Conservation (phyloP, 2,113 vertebrate genomes). For the Calidris pugnax region DNA sequence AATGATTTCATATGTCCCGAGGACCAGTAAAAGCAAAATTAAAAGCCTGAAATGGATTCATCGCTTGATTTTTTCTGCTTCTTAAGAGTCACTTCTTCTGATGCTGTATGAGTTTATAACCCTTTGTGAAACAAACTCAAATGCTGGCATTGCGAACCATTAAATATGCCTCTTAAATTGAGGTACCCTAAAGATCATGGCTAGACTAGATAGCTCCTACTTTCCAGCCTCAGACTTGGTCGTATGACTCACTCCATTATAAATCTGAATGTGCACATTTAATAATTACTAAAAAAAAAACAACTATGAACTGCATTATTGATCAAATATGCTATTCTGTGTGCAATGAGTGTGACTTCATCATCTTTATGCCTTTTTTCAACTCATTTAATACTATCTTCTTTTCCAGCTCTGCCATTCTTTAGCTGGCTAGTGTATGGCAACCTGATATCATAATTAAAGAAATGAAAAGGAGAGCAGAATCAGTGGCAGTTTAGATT, state of each 20-base stretch:
- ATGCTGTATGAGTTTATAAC: neutral
- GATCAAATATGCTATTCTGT: neutral
- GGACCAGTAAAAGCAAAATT: slow-evolving; percentile 34
- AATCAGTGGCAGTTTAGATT: neutral
- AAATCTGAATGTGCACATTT: neutral
- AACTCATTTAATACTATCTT: neutral
- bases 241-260: neutral
- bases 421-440: neutral
- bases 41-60: neutral
- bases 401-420: neutral
- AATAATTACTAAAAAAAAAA: neutral
- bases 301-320: neutral
- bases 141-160: neutral
- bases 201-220: neutral
- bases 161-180: neutral
- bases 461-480: neutral
- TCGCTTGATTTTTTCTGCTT: neutral
- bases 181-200: neutral
- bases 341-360: neutral
- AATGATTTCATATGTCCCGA: neutral
- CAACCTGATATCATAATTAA: neutral
- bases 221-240: neutral
- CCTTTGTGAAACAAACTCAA: neutral
- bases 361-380: neutral
- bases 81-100: neutral